These are phyloP conservation scores for Drosophila sturtevanti DNA, from an alignment of 1,140 invertebrate genomes.

Conservation along the genomic window DNA sequence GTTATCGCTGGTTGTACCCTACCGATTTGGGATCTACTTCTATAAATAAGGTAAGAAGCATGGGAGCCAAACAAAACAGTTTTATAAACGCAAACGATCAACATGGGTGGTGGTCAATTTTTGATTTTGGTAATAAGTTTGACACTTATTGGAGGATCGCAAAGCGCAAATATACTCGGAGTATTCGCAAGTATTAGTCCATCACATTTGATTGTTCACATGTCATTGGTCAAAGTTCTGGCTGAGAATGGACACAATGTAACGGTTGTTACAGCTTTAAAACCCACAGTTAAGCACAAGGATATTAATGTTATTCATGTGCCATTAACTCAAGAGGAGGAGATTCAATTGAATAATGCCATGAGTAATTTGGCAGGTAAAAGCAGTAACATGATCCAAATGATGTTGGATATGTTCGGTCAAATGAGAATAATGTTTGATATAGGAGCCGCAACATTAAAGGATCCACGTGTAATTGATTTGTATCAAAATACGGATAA, in stretches of 20 bases:
- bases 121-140: background rate
- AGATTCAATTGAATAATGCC: background rate
- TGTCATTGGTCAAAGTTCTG: slow-evolving; percentile 32
- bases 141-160: background rate
- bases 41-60: background rate
- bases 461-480: slow-evolving; percentile 22
- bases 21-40: background rate
- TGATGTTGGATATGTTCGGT: slow-evolving; percentile 3
- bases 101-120: background rate
- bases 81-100: background rate
- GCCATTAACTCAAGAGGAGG: slow-evolving; percentile 21
- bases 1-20: background rate
- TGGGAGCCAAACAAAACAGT: background rate
- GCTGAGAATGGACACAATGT: slow-evolving; percentile 55
- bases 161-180: slow-evolving; percentile 45
- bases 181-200: slow-evolving; percentile 41
- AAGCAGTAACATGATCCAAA: slow-evolving; percentile 9
- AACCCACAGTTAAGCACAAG: slow-evolving; percentile 29
- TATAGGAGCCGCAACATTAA: slow-evolving; percentile 22
- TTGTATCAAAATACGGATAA: slow-evolving; percentile 33
- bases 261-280: slow-evolving; percentile 35
- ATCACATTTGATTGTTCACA: slow-evolving; percentile 53
- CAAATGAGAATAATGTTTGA: slow-evolving; percentile 14
- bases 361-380: slow-evolving; percentile 23
- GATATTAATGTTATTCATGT: slow-evolving; percentile 39